Percentiles rank a stretch among this genome's conserved stretches.
Conservation (phyloP, 2,797 vertebrate genomes). For the Phoxinus dragarum region DNA sequence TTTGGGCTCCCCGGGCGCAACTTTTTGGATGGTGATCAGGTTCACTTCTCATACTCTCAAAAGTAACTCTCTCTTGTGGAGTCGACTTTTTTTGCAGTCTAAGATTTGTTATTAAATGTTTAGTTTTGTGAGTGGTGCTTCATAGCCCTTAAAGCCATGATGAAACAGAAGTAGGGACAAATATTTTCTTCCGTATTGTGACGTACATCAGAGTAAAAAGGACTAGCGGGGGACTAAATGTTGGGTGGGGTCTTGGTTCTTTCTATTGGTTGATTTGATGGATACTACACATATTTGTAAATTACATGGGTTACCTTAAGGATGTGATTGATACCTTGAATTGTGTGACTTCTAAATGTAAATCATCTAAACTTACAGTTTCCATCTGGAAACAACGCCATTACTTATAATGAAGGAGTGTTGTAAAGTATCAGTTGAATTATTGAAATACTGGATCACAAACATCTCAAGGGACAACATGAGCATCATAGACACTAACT, state of each 20-base stretch:
- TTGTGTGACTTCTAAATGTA: background rate
- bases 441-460: conserved; percentile 18
- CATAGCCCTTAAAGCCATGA: background rate
- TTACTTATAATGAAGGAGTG: background rate
- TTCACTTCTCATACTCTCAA: background rate
- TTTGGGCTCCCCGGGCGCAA: background rate
- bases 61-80: background rate
- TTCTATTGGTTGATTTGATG: background rate
- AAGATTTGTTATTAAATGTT: background rate
- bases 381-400: background rate
- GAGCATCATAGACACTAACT: background rate
- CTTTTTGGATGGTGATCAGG: conserved; percentile 7
- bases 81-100: background rate
- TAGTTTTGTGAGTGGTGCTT: background rate
- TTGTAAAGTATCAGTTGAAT: background rate
- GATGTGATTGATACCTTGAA: background rate
- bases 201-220: background rate
- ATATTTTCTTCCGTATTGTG: background rate
- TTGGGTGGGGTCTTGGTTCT: background rate
- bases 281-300: background rate
- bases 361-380: background rate
- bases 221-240: background rate
- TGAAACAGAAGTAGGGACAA: background rate
- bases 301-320: background rate
- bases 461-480: conserved; percentile 6